A percentile compares a stretch with the other conserved stretches of the same genome.
These are phyloP conservation scores for Clanis bilineata DNA, from an alignment of 2,888 invertebrate genomes.

Conservation along the genomic window DNA sequence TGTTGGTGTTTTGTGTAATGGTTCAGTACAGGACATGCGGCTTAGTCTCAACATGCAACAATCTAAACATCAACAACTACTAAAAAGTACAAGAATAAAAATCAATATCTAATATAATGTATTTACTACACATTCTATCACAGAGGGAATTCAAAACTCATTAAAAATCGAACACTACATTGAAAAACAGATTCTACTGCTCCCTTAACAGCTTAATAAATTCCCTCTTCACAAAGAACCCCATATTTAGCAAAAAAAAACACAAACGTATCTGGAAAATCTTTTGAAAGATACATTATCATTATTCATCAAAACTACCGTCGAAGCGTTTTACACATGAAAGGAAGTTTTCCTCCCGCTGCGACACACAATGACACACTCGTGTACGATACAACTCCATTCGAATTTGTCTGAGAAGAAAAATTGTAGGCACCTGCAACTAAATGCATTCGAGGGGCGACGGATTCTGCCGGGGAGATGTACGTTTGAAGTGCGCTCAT, in stretches of 20 bases:
- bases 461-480: constrained; percentile 27
- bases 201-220: constrained; percentile 4
- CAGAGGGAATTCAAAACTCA: neutral
- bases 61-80: no score
- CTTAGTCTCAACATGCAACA: no score
- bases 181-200: neutral
- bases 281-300: constrained; percentile 29
- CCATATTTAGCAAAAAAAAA: neutral
- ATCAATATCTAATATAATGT: neutral
- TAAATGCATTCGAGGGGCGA: constrained; percentile 66
- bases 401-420: constrained; percentile 71
- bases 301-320: constrained; percentile 25
- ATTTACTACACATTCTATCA: neutral
- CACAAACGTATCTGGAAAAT: neutral
- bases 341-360: constrained; percentile 25
- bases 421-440: constrained; percentile 77
- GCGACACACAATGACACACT: constrained; percentile 43
- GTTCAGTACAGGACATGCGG: no score
- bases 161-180: neutral
- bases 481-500: constrained; percentile 73
- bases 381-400: constrained; percentile 52
- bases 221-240: neutral
- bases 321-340: constrained; percentile 24
- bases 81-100: neutral
- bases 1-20: no score